Percentiles rank a stretch among this genome's conserved stretches.
phyloP scores from a whole-genome alignment of 2,888 invertebrate species.

The Aphodius granarius region DNA sequence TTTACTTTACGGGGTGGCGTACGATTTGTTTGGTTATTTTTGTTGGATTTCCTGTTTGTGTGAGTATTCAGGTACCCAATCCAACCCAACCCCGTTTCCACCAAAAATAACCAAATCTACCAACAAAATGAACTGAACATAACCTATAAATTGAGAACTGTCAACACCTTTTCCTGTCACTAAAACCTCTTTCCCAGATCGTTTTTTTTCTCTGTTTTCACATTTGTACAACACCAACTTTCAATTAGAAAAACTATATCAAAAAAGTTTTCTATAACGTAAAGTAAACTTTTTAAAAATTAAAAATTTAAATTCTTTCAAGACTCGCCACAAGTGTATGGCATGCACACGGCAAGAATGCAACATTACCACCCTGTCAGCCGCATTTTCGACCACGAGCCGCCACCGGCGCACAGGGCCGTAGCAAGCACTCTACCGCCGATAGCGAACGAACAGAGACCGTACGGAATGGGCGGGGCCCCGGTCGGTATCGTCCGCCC shows the following conservation, averaged over 20 bases:
- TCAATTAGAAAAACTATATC: background rate
- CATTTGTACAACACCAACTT: too few species aligned
- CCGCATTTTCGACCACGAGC: conserved; percentile 64
- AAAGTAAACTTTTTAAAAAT: background rate
- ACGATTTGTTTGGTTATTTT: too few species aligned
- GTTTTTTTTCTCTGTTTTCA: too few species aligned
- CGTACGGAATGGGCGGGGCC: conserved; percentile 24
- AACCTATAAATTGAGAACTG: too few species aligned
- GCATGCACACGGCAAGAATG: conserved; percentile 53
- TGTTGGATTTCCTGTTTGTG: too few species aligned
- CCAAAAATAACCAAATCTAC: too few species aligned
- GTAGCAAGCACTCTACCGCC: conserved; percentile 43
- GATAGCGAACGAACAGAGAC: conserved; percentile 26
- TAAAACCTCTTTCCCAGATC: too few species aligned
- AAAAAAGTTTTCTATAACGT: background rate
- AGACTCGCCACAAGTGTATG: conserved; percentile 70
- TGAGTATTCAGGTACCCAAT: too few species aligned
- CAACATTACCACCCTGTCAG: conserved; percentile 53
- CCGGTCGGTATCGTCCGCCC: conserved; percentile 45
- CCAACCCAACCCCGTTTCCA: too few species aligned
- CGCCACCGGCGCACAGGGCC: conserved; percentile 62
- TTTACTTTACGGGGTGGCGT: too few species aligned
- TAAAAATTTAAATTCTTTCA: conserved; percentile 25
- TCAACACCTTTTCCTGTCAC: too few species aligned
- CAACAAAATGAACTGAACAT: too few species aligned